Conservation (phyloP, 2,888 invertebrate genomes). For the Sthenelais limicola region DNA sequence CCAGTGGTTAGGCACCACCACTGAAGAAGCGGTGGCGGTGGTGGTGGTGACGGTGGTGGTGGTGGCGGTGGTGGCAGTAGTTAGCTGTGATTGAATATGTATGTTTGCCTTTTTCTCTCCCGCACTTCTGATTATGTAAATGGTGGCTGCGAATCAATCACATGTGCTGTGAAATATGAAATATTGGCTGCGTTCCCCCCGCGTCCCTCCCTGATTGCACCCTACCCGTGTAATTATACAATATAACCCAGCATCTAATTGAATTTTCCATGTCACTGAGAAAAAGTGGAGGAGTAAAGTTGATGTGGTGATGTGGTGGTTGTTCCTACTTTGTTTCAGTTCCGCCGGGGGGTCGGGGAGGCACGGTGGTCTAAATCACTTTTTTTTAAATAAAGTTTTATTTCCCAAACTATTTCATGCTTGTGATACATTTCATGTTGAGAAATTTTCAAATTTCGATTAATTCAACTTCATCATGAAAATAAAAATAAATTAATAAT, state of each 20-base stretch:
- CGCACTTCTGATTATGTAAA: constrained; percentile 30
- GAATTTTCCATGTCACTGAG: constrained; percentile 29
- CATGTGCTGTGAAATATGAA: constrained; percentile 8
- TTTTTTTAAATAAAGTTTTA: too few species aligned
- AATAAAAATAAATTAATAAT: too few species aligned
- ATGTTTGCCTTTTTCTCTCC: constrained; percentile 35
- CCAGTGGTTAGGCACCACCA: too few species aligned
- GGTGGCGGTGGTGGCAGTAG: constrained; percentile 23
- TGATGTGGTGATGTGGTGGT: constrained; percentile 15
- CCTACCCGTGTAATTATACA: constrained; percentile 33
- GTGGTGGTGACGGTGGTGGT: too few species aligned
- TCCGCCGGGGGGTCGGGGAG: too few species aligned
- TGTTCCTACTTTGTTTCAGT: too few species aligned
- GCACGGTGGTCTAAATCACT: too few species aligned
- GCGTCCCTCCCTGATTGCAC: constrained; percentile 5
- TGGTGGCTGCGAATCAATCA: constrained; percentile 22
- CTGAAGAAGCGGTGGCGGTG: too few species aligned
- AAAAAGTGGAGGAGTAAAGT: background rate
- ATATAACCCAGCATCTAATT: constrained; percentile 26
- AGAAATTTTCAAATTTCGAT: too few species aligned
- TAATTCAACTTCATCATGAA: too few species aligned
- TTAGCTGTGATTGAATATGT: constrained; percentile 36
- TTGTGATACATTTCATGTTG: too few species aligned
- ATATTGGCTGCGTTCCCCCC: constrained; percentile 9
- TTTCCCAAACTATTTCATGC: too few species aligned